Percentiles rank a stretch among this genome's conserved stretches.
phyloP scores from a whole-genome alignment of 2,113 vertebrate genomes.

The Montifringilla adamsi region DNA sequence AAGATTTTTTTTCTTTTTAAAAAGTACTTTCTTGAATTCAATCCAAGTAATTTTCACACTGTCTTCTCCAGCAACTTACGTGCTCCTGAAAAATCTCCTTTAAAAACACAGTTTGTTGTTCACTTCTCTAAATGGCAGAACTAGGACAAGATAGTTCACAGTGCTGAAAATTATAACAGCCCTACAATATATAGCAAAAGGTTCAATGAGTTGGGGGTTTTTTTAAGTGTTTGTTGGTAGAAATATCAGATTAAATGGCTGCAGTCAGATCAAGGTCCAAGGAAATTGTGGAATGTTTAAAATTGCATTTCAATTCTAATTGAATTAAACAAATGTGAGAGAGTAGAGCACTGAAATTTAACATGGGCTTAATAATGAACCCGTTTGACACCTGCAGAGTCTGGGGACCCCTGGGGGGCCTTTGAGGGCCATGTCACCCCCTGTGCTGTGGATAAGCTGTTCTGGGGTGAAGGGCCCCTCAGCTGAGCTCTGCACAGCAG shows the following conservation, averaged over 20 bases:
- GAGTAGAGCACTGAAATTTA: not conserved
- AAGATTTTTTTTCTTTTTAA: not conserved
- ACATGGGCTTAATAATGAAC: fast-evolving
- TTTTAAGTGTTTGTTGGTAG: not conserved
- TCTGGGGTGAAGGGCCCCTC: not conserved
- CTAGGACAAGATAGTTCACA: not conserved
- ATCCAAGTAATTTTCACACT: not conserved
- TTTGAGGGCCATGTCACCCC: not conserved
- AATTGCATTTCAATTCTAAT: not conserved
- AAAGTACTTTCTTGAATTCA: not conserved
- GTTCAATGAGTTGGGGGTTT: not conserved
- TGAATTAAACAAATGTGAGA: not conserved
- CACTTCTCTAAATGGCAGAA: not conserved
- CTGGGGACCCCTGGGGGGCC: too few relatives aligned
- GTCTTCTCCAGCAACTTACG: not conserved
- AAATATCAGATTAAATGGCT: not conserved
- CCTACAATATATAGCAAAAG: not conserved
- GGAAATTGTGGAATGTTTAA: not conserved
- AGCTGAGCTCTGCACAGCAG: not conserved
- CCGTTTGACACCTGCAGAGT: too few relatives aligned
- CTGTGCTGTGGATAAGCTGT: not conserved
- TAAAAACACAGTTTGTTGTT: not conserved
- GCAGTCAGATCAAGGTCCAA: not conserved
- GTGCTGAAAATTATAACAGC: not conserved
- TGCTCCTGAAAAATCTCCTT: not conserved